phyloP scores from a whole-genome alignment of 2,113 vertebrate species.

The Tauraco erythrolophus region DNA sequence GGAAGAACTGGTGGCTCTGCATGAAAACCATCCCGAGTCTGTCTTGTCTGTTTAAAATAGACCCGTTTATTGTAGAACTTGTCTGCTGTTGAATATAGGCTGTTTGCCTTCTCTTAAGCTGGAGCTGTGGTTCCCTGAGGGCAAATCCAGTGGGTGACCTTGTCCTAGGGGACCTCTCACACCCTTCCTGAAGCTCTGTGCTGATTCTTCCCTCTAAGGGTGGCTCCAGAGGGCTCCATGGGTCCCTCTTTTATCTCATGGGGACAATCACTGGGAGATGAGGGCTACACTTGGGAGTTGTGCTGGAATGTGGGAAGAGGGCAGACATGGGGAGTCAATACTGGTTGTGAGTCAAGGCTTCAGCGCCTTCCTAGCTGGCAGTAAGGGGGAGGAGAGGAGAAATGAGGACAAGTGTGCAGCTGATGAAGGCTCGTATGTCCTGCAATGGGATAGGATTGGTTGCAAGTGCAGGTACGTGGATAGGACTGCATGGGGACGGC shows the following conservation, averaged over 20 bases:
- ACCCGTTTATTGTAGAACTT: background rate
- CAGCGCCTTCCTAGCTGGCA: background rate
- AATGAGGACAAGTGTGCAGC: background rate
- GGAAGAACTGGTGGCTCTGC: background rate
- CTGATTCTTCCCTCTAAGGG: background rate
- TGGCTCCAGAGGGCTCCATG: background rate
- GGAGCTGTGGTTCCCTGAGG: background rate
- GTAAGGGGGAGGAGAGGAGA: background rate
- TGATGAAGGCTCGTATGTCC: background rate
- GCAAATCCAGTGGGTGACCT: background rate
- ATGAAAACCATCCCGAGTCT: background rate
- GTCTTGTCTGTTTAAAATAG: background rate
- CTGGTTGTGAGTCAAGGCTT: background rate
- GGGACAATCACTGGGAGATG: rapidly evolving
- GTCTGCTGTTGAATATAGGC: background rate
- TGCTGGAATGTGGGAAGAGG: background rate
- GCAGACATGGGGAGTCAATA: too few relatives aligned
- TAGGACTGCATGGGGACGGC: background rate
- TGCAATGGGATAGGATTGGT: background rate
- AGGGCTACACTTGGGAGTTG: background rate
- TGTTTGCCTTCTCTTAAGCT: background rate
- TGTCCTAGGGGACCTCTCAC: background rate
- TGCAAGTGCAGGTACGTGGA: background rate
- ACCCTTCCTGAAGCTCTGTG: background rate
- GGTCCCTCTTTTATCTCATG: background rate